Evolutionary conservation across 30 jellyfish, hydroid and myxozoan genomes (phyloP).

Genomic region (Calvadosia cruxmelitensis): DNA sequence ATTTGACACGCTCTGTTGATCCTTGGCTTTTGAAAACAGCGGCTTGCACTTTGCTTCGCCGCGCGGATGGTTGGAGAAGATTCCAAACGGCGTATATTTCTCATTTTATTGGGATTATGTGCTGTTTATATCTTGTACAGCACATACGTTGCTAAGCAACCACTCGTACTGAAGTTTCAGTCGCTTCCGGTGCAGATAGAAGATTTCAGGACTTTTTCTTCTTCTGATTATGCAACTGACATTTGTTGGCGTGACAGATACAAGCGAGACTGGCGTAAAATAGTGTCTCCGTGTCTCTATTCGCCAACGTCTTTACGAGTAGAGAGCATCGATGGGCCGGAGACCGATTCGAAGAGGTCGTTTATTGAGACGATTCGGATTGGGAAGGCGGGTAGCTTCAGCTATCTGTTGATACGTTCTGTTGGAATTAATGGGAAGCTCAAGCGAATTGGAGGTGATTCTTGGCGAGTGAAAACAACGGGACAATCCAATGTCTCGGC

Average conservation of each 20-base stretch:
- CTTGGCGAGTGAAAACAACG: conserved; percentile 42
- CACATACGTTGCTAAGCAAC: too few species aligned
- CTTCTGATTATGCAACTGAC: neutral
- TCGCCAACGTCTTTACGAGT: conserved; percentile 8
- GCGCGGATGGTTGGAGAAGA: too few species aligned
- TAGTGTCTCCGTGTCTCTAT: conserved; percentile 16
- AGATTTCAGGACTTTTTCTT: neutral
- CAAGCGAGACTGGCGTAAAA: conserved; percentile 24
- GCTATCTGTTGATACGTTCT: conserved; percentile 8
- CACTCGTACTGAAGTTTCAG: too few species aligned
- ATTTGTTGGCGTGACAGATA: neutral
- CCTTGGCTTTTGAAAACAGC: too few species aligned
- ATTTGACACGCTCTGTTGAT: too few species aligned
- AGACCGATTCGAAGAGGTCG: conserved; percentile 22
- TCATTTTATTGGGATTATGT: too few species aligned
- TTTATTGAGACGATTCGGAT: conserved; percentile 12
- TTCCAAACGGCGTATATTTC: too few species aligned
- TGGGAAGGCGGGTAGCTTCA: conserved; percentile 34
- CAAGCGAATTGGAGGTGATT: conserved; percentile 33
- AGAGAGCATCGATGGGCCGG: neutral
- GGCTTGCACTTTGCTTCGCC: too few species aligned
- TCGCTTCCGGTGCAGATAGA: neutral
- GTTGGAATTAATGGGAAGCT: conserved; percentile 6
- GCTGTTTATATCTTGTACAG: too few species aligned
- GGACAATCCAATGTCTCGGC: conserved; percentile 40